Conservation (phyloP, 2,888 invertebrate species). For the Agrenia bidenticulata region DNA sequence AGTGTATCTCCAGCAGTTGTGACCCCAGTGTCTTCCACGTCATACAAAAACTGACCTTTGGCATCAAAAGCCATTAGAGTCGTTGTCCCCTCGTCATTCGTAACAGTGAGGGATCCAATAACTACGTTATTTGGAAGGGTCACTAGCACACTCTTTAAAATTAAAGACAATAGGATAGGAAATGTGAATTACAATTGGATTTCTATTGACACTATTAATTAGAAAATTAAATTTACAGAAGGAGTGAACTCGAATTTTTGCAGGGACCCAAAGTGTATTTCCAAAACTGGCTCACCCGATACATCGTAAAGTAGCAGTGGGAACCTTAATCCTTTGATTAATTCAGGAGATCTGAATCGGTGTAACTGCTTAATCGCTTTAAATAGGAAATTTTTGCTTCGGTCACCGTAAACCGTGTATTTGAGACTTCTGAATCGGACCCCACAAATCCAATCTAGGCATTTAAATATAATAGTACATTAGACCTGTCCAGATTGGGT, state of each 20-base stretch:
- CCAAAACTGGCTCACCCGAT: slow-evolving; percentile 29
- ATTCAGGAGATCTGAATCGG: slow-evolving; percentile 31
- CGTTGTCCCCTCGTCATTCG: slow-evolving; percentile 22
- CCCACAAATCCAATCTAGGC: slow-evolving; percentile 35
- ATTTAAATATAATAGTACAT: background rate
- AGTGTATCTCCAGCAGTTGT: slow-evolving; percentile 37
- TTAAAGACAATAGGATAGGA: background rate
- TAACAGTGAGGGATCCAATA: slow-evolving; percentile 39
- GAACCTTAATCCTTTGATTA: slow-evolving; percentile 28
- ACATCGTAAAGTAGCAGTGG: slow-evolving; percentile 31
- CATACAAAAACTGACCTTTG: slow-evolving; percentile 27
- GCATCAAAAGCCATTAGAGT: slow-evolving; percentile 32
- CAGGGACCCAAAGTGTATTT: slow-evolving; percentile 39
- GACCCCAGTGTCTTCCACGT: slow-evolving; percentile 31
- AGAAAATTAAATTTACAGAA: slow-evolving; percentile 15
- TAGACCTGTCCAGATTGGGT: too few relatives aligned
- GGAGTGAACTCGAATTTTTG: slow-evolving; percentile 37
- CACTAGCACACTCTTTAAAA: slow-evolving; percentile 30
- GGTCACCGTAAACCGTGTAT: slow-evolving; percentile 33
- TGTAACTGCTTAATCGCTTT: slow-evolving; percentile 35
- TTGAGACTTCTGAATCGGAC: slow-evolving; percentile 37
- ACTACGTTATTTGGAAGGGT: slow-evolving; percentile 38
- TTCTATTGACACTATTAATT: too few relatives aligned
- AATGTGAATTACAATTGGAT: too few relatives aligned
- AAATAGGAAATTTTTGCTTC: slow-evolving; percentile 25